These are phyloP conservation scores for Tolmerus cingulatus DNA, from an alignment of 2,888 invertebrate species.

Conservation along the genomic window DNA sequence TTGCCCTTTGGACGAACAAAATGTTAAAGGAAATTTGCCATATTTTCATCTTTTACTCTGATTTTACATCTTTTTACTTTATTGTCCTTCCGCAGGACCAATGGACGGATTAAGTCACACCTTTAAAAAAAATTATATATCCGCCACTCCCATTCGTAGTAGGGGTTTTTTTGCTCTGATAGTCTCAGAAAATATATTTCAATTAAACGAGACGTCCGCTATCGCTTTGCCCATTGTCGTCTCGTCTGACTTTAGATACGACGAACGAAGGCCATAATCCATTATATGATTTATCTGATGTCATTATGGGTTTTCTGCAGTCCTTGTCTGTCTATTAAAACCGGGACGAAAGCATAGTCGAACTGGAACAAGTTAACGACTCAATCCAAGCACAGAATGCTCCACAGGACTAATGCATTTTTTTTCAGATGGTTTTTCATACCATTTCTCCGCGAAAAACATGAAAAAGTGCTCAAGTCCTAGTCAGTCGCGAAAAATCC, in stretches of 20 bases:
- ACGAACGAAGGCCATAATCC: slow-evolving; percentile 33
- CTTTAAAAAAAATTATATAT: not conserved
- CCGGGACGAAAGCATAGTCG: slow-evolving; percentile 14
- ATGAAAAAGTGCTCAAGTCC: slow-evolving; percentile 42
- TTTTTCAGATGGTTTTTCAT: not conserved
- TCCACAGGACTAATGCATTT: not conserved
- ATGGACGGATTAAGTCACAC: not conserved
- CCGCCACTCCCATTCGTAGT: not conserved
- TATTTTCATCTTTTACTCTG: not conserved
- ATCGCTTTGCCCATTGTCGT: not conserved
- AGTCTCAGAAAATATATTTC: slow-evolving; percentile 29
- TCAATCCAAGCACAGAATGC: not conserved
- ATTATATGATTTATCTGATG: slow-evolving; percentile 46
- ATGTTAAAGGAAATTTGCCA: slow-evolving; percentile 24
- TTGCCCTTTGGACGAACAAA: slow-evolving; percentile 18
- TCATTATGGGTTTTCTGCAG: slow-evolving; percentile 32
- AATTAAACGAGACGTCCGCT: slow-evolving; percentile 6
- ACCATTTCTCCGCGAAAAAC: not conserved
- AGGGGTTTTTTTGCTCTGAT: not conserved
- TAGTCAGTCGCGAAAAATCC: not conserved
- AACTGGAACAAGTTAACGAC: slow-evolving; percentile 30
- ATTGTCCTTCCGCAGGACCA: not conserved
- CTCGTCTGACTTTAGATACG: not conserved
- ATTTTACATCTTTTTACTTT: slow-evolving; percentile 14
- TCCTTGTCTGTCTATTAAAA: slow-evolving; percentile 14